Evolutionary conservation across 1,140 invertebrate species (phyloP), one percentile per base, ranked within the genome.

Genomic region (Bombus difficillimus): DNA sequence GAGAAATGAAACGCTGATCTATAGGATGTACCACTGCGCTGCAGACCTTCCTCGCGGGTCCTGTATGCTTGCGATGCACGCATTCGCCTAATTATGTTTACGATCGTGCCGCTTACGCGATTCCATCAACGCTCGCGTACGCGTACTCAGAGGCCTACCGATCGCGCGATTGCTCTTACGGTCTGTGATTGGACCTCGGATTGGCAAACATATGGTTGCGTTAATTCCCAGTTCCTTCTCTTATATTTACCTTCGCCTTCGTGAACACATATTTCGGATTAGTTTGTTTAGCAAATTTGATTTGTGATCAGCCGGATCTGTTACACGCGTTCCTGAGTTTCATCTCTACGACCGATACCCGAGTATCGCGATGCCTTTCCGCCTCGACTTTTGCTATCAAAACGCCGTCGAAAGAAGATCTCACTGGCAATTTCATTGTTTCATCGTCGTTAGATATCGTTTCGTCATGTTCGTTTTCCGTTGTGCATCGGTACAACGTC

Each of bases 11-110:
- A 89, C 39, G 57, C 39, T 28, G 41, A 47, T 69, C 66, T 34
- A 59, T 32, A 68, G 43, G n/a, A 34, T 32, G 62, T 68, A 32
- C n/a, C 22, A 13, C 28, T 32, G n/a, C 10, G 59, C 5, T 13
- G 32, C 32, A 34, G 25, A 39, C 15, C 74, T 59, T 39, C 25
- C 32, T n/a, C 34, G 18, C n/a, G 22, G 4, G 3, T 1, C 5
- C 25, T 15, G 25, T 39, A 37, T 82, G 69, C 78, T 66, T 53
- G 77, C 81, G 41, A 37, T 72, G 64, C 83, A 83, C 75, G 89
- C 43, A 72, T 72, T n/a, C 82, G 81, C 69, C 80, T 88, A 90
- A 90, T 90, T 86, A 81, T 83, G 80, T 86, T 86, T 77, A 77
- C 73, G 66, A 53, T 83, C 64, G 39, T 37, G 34, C 57, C 66